Conservation (phyloP, 2,888 invertebrate species). For the Thecophora atra region DNA sequence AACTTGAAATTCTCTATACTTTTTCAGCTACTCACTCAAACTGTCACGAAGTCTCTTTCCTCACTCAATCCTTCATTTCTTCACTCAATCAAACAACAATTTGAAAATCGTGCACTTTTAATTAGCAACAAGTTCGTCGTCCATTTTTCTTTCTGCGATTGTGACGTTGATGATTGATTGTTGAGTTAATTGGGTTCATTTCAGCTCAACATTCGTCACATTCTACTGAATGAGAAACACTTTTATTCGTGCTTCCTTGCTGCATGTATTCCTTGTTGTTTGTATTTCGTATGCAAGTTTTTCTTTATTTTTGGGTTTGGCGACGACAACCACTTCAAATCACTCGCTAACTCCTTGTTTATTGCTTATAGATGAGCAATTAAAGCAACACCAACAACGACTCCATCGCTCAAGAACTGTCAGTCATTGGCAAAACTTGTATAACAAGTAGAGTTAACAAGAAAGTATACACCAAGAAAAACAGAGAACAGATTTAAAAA, state of each 20-base stretch:
- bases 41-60: too few species aligned
- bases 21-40: too few species aligned
- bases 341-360: too few species aligned
- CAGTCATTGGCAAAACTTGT: not conserved
- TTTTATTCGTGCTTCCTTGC: not conserved
- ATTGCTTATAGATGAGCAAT: too few species aligned
- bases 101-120: not conserved
- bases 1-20: too few species aligned
- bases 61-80: too few species aligned
- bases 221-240: not conserved
- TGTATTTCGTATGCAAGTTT: too few species aligned
- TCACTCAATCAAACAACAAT: too few species aligned
- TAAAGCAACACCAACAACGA: not conserved
- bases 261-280: not conserved
- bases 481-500: not conserved
- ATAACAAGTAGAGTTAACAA: not conserved
- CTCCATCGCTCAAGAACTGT: not conserved
- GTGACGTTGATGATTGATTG: constrained; percentile 6
- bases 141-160: not conserved
- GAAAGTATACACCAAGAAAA: constrained; percentile 9
- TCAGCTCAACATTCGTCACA: not conserved
- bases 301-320: too few species aligned
- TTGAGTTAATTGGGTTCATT: constrained; percentile 14
- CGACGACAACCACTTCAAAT: too few species aligned
- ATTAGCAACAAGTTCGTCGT: not conserved